phyloP scores from a whole-genome alignment of 2,113 vertebrate genomes.

The Dipodomys spectabilis region DNA sequence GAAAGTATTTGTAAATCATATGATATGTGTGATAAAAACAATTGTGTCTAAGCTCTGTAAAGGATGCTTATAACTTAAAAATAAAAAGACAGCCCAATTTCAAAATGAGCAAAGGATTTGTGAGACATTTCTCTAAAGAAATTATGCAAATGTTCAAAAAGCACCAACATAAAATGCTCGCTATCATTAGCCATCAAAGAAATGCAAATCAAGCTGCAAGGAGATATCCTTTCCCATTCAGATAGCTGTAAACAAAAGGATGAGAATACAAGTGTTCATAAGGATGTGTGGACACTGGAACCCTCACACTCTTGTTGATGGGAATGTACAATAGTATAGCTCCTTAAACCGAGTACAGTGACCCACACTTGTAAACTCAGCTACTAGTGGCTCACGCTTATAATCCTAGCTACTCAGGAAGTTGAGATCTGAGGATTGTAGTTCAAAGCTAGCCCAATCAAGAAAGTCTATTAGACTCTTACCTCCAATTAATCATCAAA shows the following conservation, averaged over 20 bases:
- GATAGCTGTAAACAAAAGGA: neutral
- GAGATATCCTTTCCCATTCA: neutral
- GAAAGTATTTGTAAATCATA: neutral
- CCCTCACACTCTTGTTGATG: neutral
- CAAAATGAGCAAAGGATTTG: neutral
- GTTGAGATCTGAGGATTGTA: too few species aligned
- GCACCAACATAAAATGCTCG: neutral
- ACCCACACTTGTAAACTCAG: too few species aligned
- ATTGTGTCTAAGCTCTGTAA: neutral
- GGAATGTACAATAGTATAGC: neutral
- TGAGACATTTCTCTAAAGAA: constrained; percentile 26
- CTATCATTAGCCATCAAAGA: neutral
- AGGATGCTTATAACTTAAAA: constrained; percentile 26
- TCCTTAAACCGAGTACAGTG: neutral
- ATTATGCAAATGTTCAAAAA: neutral
- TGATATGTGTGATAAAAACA: neutral
- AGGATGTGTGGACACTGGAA: neutral
- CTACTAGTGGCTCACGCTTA: too few species aligned
- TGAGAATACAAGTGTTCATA: neutral
- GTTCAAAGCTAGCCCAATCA: too few species aligned
- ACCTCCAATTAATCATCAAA: too few species aligned
- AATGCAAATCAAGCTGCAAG: neutral
- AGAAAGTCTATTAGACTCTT: too few species aligned
- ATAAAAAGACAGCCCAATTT: constrained; percentile 7
- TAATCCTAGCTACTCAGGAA: too few species aligned